A percentile compares a stretch with the other conserved stretches of the same genome.
phyloP scores from a whole-genome alignment of 2,888 invertebrate species.

The Antheraea assamensis region DNA sequence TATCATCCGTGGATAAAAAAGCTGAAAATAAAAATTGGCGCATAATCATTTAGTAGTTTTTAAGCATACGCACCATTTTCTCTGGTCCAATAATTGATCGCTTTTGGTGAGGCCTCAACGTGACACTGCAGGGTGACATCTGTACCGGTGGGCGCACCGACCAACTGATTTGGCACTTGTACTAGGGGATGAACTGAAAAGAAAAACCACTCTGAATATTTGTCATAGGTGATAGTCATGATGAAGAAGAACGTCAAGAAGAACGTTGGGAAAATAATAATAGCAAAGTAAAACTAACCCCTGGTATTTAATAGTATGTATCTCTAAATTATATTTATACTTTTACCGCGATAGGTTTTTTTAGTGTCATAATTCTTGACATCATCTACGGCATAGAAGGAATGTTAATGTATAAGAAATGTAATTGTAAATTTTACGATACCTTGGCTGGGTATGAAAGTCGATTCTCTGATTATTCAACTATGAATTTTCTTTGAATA shows the following conservation, averaged over 20 bases:
- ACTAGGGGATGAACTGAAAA: slow-evolving; percentile 93
- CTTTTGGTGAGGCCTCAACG: slow-evolving; percentile 95
- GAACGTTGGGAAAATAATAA: not conserved
- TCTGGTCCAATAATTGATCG: slow-evolving; percentile 97
- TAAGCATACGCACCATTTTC: slow-evolving; percentile 87
- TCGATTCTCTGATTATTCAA: not conserved
- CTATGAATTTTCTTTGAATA: not conserved
- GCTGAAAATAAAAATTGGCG: not conserved
- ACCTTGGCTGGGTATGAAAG: not conserved
- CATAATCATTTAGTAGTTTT: too few relatives aligned
- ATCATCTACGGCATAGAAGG: not conserved
- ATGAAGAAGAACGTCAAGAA: not conserved
- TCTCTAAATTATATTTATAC: too few relatives aligned
- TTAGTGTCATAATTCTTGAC: not conserved
- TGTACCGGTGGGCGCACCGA: slow-evolving; percentile 92
- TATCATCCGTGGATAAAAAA: not conserved
- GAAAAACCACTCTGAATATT: slow-evolving; percentile 28
- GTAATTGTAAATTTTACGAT: not conserved
- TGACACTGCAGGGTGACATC: slow-evolving; percentile 92
- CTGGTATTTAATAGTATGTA: too few relatives aligned
- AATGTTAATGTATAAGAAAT: not conserved
- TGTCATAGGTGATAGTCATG: not conserved
- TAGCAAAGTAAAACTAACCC: too few relatives aligned
- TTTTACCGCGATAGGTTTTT: too few relatives aligned
- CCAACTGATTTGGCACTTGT: slow-evolving; percentile 96